phyloP scores from a whole-genome alignment of 2,113 vertebrate species.

The Epinephelus moara region DNA sequence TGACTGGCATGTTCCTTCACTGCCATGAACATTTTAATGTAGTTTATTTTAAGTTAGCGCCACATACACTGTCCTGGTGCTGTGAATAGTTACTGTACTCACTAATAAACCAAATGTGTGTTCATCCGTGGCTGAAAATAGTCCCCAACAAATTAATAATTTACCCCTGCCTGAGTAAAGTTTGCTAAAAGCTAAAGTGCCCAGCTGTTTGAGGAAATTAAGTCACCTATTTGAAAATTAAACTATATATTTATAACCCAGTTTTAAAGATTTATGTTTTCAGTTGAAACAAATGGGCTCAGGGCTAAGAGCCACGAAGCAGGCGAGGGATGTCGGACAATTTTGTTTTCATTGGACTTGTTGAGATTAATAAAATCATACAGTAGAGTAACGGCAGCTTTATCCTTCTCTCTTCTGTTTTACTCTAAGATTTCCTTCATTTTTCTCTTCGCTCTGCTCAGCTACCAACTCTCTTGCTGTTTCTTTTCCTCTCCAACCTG shows the following conservation, averaged over 20 bases:
- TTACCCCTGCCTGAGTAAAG: constrained; percentile 14
- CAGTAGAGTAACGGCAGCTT: neutral
- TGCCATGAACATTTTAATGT: neutral
- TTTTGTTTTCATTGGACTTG: neutral
- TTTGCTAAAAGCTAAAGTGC: constrained; percentile 17
- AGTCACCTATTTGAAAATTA: constrained; percentile 24
- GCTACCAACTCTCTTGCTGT: neutral
- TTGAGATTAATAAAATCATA: neutral
- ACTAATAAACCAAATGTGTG: neutral
- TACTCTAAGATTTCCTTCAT: neutral
- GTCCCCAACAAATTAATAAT: neutral
- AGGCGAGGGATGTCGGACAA: neutral
- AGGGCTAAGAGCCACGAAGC: neutral
- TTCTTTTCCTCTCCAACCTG: neutral
- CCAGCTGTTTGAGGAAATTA: constrained; percentile 20
- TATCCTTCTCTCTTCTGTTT: neutral
- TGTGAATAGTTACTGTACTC: too few relatives aligned
- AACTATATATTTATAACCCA: constrained; percentile 21
- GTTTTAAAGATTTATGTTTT: constrained; percentile 17
- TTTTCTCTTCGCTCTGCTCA: neutral
- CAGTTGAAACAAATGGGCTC: neutral
- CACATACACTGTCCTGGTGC: too few relatives aligned
- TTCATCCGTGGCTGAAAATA: neutral
- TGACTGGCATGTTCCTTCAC: neutral
- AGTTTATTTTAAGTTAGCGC: too few relatives aligned